These are phyloP conservation scores for Thermophis baileyi DNA, from an alignment of 2,113 vertebrate genomes.

Conservation along the genomic window DNA sequence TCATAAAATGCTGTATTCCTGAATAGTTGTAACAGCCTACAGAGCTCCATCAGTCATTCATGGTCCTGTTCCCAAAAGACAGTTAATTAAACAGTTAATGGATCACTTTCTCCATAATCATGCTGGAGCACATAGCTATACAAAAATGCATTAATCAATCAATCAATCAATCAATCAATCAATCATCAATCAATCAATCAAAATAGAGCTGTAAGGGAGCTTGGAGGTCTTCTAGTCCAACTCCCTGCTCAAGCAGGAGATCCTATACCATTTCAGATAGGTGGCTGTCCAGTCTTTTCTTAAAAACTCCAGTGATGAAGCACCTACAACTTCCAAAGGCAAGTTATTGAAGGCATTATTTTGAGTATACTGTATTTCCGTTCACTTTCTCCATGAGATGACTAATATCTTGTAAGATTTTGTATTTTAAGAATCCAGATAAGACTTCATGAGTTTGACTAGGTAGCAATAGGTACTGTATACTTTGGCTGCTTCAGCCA, in stretches of 20 bases:
- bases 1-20: neutral
- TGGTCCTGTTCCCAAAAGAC: neutral
- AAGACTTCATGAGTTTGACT: neutral
- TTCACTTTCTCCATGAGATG: neutral
- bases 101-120: neutral
- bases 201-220: neutral
- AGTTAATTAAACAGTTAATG: neutral
- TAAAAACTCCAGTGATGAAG: neutral
- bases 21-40: conserved; percentile 29
- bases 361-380: neutral
- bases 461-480: neutral
- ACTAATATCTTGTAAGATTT: neutral
- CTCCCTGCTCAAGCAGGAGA: neutral
- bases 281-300: neutral
- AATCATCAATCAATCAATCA: neutral
- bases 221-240: neutral
- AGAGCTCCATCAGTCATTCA: conserved; percentile 38
- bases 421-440: neutral
- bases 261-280: neutral
- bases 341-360: neutral
- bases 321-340: neutral
- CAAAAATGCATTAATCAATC: neutral
- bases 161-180: neutral
- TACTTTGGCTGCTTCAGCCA: neutral
- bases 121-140: neutral